These are phyloP conservation scores for Arctopsyche grandis DNA, from an alignment of 1,140 invertebrate genomes.

Conservation along the genomic window DNA sequence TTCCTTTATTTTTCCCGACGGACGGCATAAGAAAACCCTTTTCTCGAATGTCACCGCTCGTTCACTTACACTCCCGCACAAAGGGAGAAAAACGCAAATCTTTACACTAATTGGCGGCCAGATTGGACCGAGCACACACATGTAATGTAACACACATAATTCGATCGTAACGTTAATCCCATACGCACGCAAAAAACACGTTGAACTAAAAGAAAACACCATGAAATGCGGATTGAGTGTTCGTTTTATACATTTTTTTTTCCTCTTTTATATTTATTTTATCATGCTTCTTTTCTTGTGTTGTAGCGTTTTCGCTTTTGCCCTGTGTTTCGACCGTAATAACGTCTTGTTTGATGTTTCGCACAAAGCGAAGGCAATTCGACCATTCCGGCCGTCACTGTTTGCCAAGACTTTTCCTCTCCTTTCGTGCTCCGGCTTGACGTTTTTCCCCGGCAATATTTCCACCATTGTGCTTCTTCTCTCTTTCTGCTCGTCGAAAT, in stretches of 20 bases:
- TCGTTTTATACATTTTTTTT: too few species aligned
- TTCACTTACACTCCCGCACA: too few species aligned
- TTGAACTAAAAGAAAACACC: too few species aligned
- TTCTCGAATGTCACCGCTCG: background rate
- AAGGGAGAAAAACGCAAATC: too few species aligned
- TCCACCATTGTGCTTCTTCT: background rate
- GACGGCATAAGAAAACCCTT: background rate
- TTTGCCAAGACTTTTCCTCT: slow-evolving; percentile 1
- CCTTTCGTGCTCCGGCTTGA: background rate
- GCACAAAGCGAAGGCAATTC: background rate
- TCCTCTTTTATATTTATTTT: too few species aligned
- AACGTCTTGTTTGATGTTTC: slow-evolving; percentile 1
- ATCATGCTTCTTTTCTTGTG: background rate
- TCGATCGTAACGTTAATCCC: too few species aligned
- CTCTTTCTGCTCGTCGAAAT: background rate
- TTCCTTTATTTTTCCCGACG: slow-evolving; percentile 28
- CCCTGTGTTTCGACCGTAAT: background rate
- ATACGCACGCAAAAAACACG: too few species aligned
- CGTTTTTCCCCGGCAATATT: slow-evolving; percentile 5
- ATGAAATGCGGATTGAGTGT: too few species aligned
- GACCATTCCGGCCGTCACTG: background rate
- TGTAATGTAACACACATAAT: too few species aligned
- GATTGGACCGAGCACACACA: too few species aligned
- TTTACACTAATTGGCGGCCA: too few species aligned
- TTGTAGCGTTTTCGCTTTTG: background rate